Evolutionary conservation across 2,797 vertebrate genomes (phyloP).

Genomic region (Atherinosoma microstoma): DNA sequence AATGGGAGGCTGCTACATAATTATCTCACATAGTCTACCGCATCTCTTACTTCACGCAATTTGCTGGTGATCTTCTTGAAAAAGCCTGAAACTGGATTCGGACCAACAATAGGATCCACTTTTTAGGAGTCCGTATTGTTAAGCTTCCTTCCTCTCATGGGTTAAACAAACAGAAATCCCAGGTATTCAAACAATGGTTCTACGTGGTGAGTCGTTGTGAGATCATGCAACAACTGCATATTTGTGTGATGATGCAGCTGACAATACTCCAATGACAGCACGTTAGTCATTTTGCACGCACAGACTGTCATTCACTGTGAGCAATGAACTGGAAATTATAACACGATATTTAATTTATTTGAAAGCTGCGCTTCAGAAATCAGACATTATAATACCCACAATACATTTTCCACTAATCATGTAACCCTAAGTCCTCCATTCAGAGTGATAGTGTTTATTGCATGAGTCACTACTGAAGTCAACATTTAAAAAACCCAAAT

Average conservation of each 20-base stretch:
- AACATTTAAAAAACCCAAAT: neutral
- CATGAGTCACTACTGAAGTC: neutral
- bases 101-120: neutral
- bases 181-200: slow-evolving; percentile 63
- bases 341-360: too few species aligned
- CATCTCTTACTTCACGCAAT: slow-evolving; percentile 1
- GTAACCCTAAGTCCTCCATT: neutral
- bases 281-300: slow-evolving; percentile 31
- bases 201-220: slow-evolving; percentile 59
- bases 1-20: slow-evolving; percentile 21
- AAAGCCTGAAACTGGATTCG: slow-evolving; percentile 3
- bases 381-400: neutral
- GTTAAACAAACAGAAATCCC: slow-evolving; percentile 43
- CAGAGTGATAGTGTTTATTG: neutral
- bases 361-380: slow-evolving; percentile 4
- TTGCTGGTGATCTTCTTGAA: slow-evolving; percentile 1
- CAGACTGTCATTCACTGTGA: slow-evolving; percentile 35
- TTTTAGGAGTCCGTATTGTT: slow-evolving; percentile 25
- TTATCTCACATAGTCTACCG: slow-evolving; percentile 9
- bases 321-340: slow-evolving; percentile 29
- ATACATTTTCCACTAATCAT: neutral
- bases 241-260: slow-evolving; percentile 61
- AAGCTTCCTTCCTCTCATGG: slow-evolving; percentile 60
- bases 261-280: slow-evolving; percentile 40
- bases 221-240: slow-evolving; percentile 62